These are phyloP conservation scores for Spongilla lacustris DNA, from an alignment of 37 sponge, comb jelly and placozoan genomes.

Conservation along the genomic window DNA sequence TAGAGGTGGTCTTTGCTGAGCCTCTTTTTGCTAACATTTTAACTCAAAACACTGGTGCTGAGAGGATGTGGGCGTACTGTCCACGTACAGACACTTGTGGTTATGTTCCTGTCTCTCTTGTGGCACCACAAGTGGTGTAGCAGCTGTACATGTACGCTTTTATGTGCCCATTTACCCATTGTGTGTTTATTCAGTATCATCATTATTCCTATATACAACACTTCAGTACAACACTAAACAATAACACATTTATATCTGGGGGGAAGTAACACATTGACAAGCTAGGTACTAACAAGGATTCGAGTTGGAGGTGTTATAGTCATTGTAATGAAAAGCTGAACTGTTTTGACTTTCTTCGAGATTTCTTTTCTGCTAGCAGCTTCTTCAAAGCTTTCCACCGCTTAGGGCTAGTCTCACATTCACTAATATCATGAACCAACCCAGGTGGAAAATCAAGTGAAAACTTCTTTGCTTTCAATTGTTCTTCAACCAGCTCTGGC, in stretches of 20 bases:
- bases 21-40: conserved; percentile 73
- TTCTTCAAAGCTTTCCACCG: conserved; percentile 57
- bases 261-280: neutral
- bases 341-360: neutral
- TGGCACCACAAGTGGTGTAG: conserved; percentile 73
- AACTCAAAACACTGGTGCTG: conserved; percentile 52
- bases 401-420: conserved; percentile 25
- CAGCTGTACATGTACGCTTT: neutral
- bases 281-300: neutral
- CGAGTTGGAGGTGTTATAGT: neutral
- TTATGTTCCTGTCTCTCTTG: conserved; percentile 68
- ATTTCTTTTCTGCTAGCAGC: conserved; percentile 28
- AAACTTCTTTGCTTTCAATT: neutral
- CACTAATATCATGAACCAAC: conserved; percentile 23
- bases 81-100: conserved; percentile 65
- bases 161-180: neutral
- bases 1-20: conserved; percentile 70
- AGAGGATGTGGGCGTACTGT: conserved; percentile 82
- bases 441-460: conserved; percentile 81
- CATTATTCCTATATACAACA: neutral
- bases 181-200: neutral
- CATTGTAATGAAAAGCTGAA: neutral
- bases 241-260: neutral
- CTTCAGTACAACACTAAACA: neutral
- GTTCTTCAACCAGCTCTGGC: neutral